Evolutionary conservation across 30 jellyfish, hydroid and myxozoan species (phyloP).

Genomic region (Hydractinia symbiolongicarpus): DNA sequence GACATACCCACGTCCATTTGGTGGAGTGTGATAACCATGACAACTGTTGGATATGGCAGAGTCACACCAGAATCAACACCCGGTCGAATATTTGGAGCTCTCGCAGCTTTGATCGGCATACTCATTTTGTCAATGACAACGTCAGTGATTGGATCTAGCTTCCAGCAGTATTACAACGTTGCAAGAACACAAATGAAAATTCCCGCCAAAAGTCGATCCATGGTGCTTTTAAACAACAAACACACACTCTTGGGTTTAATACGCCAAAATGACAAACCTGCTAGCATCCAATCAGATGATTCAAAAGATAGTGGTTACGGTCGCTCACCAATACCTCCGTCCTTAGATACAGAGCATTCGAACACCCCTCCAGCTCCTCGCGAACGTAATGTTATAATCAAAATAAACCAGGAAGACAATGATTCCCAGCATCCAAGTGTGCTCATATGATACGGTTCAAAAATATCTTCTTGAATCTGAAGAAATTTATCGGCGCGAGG

Average conservation of each 20-base stretch:
- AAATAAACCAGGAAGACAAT: no score
- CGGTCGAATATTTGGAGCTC: constrained; percentile 79
- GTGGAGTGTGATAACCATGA: constrained; percentile 95
- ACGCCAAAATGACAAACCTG: constrained; percentile 38
- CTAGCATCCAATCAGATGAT: constrained; percentile 81
- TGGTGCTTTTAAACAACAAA: constrained; percentile 35
- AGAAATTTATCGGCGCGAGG: no score
- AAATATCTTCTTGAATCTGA: no score
- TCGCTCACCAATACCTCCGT: constrained; percentile 61
- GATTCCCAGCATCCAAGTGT: no score
- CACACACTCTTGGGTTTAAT: constrained; percentile 38
- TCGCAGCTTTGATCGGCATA: constrained; percentile 80
- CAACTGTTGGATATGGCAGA: constrained; percentile 96
- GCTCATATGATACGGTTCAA: no score
- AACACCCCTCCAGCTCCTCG: background rate
- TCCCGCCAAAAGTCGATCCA: constrained; percentile 54
- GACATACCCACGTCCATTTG: constrained; percentile 68
- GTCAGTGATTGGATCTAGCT: constrained; percentile 83
- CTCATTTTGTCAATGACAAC: constrained; percentile 79
- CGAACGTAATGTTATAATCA: background rate
- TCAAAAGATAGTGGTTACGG: constrained; percentile 90
- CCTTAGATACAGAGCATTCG: background rate
- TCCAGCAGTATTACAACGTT: constrained; percentile 77
- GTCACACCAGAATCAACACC: constrained; percentile 59
- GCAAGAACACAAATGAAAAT: constrained; percentile 77